Percentiles rank a stretch among this genome's conserved stretches.
Evolutionary conservation across 2,113 vertebrate species (phyloP).

Genomic region (Argyrosomus japonicus): DNA sequence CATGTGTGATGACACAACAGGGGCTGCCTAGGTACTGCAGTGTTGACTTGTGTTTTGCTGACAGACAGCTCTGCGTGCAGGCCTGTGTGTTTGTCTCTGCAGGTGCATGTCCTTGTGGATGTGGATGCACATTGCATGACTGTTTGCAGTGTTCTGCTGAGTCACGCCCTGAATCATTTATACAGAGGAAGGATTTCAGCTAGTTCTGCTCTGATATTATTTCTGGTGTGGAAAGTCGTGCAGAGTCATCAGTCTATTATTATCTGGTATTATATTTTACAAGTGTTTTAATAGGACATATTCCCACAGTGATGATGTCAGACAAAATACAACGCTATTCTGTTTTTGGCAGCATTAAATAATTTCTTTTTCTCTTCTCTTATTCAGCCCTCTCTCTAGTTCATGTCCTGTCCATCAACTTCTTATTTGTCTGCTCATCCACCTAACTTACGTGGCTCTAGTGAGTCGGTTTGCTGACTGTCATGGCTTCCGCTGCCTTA

Average conservation of each 20-base stretch:
- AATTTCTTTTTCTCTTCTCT: neutral
- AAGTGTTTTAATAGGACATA: neutral
- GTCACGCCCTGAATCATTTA: constrained; percentile 67
- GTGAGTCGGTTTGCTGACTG: constrained; percentile 8
- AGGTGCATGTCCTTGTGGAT: neutral
- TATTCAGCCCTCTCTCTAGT: constrained; percentile 9
- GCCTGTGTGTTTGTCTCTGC: constrained; percentile 1
- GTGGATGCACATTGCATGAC: neutral
- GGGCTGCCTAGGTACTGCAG: constrained; percentile 22
- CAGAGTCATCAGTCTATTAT: neutral
- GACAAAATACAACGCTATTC: neutral
- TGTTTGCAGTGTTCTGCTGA: constrained; percentile 57
- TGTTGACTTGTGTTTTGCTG: constrained; percentile 24
- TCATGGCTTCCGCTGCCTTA: constrained; percentile 69
- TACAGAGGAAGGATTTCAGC: neutral
- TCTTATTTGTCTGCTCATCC: constrained; percentile 10
- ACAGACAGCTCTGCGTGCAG: neutral
- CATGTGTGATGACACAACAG: constrained; percentile 16
- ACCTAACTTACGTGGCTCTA: neutral
- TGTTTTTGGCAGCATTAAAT: neutral
- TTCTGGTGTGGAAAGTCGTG: constrained; percentile 4
- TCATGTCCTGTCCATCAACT: constrained; percentile 21
- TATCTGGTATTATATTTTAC: neutral
- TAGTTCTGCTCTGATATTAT: neutral
- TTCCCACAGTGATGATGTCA: neutral